Evolutionary conservation across 2,888 invertebrate species (phyloP), one percentile per base, ranked within the genome.

Genomic region (Ctenicera cuprea): DNA sequence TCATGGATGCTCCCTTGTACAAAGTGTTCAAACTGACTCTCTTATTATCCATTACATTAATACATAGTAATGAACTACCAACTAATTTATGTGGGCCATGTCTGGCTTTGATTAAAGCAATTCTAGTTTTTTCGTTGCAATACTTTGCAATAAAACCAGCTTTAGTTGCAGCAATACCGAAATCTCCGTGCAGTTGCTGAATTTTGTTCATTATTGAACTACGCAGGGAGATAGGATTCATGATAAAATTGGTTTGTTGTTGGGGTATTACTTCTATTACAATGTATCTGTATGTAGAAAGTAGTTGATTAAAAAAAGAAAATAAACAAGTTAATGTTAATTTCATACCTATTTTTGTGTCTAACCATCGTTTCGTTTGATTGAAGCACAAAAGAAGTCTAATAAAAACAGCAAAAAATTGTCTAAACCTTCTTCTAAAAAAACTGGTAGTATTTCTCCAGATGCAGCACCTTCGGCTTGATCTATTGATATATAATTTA

Each of bases 31-130:
- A 85, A 65, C 87, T 88, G 0, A 93, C 92, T 62, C 88, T 86
- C 75, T 91, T 88, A 26, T 90, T 90, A 9, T 91, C 92, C 48
- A 95, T 88, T 81, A 90, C 88, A n/a, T 89, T 92, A 63, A 95
- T 89, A 79, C 92, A 89, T 12, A 95, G 94, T 77, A 95, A 81
- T 73, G 90, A 87, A 82, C 92, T 93, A 0, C 92, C 88, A 0
- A 95, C 88, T 84, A 93, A 91, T 81, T 88, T 90, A 82, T 95
- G 94, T 2, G 95, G 94, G 0, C 94, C 94, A 84, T 94, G 95
- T 63, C 94, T 88, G 16, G 90, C 89, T 81, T 94, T 89, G 62
- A 95, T 88, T 37, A 95, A 89, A 0, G 93, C 94, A 79, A 95
- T 92, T 87, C 91, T 90, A 0, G 95, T 95, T 72, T 90, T 89